Conservation (phyloP, 2,797 vertebrate species). For the Falco novaeseelandiae region DNA sequence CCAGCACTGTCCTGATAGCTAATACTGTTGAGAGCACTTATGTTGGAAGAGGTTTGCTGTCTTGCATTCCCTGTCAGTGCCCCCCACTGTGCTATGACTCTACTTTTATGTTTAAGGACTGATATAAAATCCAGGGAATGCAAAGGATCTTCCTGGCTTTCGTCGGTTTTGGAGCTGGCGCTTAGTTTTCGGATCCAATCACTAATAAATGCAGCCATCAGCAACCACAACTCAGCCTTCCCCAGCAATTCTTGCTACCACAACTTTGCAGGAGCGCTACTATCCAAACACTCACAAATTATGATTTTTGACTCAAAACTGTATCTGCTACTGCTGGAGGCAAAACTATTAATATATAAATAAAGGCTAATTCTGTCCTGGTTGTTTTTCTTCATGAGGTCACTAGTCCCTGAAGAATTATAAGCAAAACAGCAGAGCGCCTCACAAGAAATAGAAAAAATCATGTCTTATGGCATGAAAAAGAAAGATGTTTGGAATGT, state of each 20-base stretch:
- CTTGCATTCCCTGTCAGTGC: not conserved
- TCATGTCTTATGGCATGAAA: slow-evolving; percentile 42
- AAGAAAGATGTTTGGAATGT: slow-evolving; percentile 66
- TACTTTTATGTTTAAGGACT: not conserved
- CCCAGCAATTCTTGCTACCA: not conserved
- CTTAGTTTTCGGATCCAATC: not conserved
- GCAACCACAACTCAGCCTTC: not conserved
- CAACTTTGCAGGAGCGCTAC: not conserved
- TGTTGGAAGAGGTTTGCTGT: not conserved
- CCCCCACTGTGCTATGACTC: not conserved
- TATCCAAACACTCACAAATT: slow-evolving; percentile 23
- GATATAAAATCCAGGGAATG: slow-evolving; percentile 30
- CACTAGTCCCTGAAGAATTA: slow-evolving; percentile 42
- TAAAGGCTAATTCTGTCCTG: slow-evolving; percentile 60
- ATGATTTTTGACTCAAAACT: slow-evolving; percentile 26
- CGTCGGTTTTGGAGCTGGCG: not conserved
- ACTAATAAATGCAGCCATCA: not conserved
- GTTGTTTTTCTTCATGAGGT: slow-evolving; percentile 65
- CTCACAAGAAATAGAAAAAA: slow-evolving; percentile 50
- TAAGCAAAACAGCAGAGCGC: slow-evolving; percentile 48
- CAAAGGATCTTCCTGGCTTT: not conserved
- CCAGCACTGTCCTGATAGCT: not conserved
- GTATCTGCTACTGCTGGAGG: slow-evolving; percentile 40
- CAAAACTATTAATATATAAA: slow-evolving; percentile 59
- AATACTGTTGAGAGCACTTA: not conserved